Base-by-base conservation (phyloP, 64 coral and sea anemone genomes). In the Acropora tenuis region DNA sequence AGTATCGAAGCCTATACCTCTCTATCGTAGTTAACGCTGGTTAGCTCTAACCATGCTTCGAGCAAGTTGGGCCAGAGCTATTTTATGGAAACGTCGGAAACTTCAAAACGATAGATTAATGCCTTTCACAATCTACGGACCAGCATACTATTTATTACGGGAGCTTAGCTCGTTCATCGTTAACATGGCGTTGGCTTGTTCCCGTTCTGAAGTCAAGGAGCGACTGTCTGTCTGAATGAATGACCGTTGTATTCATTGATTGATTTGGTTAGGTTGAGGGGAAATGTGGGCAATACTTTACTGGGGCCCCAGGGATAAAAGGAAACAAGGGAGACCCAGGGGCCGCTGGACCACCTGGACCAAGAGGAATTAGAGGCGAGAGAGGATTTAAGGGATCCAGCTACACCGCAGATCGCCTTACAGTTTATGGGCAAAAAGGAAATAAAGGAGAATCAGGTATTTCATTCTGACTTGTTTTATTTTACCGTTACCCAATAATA, bases 391-490 rank as follows among this genome's bases (percentile, higher is more conserved):
- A 87, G 15, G 75, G 84, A 50, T 73, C 58, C 10, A 89, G 61
- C 8, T 78, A 72, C 43, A 78, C 67, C 3, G 74, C 17, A 2
- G 73, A 84, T 1, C 71, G 20, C 5, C 42, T 8, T 19, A 87
- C 95, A 6, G 30, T 79, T 41, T 43, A 47, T 86, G 95, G 91
- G 44, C 66, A 43, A 18, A 96, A 96, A 84, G 95, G 95, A 43
- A 74, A 18, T n/a, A 43, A 60, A 67, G 93, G 93, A 1, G 4
- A 7, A 15, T 76, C 82, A 50, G 93, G 93, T 74, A 76, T 69
- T 45, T 50, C 43, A 46, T 76, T 49, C 5, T 5, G 6, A 48
- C 16, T 40, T 12, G 6, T 71, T 71, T 19, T 71, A 15, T 20
- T 4, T 15, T n/a, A 13, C 63, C 12, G 12, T 3, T n/a, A 13